Evolutionary conservation across 1,140 invertebrate species (phyloP).

Genomic region (Bicyclus anynana): DNA sequence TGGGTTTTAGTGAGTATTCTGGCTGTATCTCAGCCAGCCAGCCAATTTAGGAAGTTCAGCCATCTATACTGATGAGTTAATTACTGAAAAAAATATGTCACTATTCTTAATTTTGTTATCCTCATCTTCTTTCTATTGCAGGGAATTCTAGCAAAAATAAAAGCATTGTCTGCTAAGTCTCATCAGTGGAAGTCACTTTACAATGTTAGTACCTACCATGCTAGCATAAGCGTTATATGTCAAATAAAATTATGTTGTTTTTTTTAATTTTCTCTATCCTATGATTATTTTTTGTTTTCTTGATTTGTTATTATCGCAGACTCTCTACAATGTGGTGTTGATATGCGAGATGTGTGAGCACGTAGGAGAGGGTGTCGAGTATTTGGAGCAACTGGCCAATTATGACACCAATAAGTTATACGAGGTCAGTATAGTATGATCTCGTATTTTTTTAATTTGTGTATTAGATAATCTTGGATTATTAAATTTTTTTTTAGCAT

Average conservation of each 20-base stretch:
- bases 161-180: conserved; percentile 79
- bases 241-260: too few species aligned
- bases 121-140: conserved; percentile 36
- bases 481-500: too few species aligned
- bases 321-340: conserved; percentile 80
- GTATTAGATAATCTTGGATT: too few species aligned
- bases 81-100: too few species aligned
- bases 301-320: conserved; percentile 63
- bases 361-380: conserved; percentile 57
- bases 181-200: conserved; percentile 83
- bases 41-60: too few species aligned
- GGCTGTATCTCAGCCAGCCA: too few species aligned
- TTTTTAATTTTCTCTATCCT: too few species aligned
- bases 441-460: too few species aligned
- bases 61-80: too few species aligned
- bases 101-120: conserved; percentile 1
- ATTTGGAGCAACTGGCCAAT: conserved; percentile 78
- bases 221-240: too few species aligned
- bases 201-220: conserved; percentile 66
- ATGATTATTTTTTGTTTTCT: background rate
- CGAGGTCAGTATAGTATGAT: conserved; percentile 57
- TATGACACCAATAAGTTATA: conserved; percentile 79
- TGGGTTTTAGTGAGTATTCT: too few species aligned
- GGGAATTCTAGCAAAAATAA: conserved; percentile 79
- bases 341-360: conserved; percentile 81